Evolutionary conservation across 2,113 vertebrate genomes (phyloP).

Genomic region (Aviceda subcristata): DNA sequence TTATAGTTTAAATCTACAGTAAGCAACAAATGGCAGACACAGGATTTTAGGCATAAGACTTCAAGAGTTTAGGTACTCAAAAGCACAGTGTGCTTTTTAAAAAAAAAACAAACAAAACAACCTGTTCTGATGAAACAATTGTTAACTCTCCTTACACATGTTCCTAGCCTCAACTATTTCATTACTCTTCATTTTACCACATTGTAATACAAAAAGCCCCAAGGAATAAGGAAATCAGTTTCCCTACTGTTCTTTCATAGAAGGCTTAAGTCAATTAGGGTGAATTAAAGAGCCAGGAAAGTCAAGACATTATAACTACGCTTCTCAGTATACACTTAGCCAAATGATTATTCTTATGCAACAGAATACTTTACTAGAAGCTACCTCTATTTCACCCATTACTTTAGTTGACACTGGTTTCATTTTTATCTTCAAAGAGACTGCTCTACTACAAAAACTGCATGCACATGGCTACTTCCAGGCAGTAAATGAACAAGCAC

Average conservation of each 20-base stretch:
- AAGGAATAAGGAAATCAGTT: not conserved
- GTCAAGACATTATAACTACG: not conserved
- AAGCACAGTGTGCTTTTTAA: not conserved
- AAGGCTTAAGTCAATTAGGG: not conserved
- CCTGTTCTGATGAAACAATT: not conserved
- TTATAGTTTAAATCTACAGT: not conserved
- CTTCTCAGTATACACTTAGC: not conserved
- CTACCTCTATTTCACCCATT: not conserved
- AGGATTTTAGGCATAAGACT: not conserved
- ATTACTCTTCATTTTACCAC: not conserved
- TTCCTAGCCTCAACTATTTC: not conserved
- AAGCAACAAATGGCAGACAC: not conserved
- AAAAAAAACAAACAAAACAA: not conserved
- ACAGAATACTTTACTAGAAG: not conserved
- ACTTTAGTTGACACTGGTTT: not conserved
- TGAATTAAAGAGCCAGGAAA: not conserved
- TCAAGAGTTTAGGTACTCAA: not conserved
- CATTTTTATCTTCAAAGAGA: not conserved
- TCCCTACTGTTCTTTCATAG: not conserved
- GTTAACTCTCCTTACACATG: not conserved
- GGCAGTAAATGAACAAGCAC: not conserved
- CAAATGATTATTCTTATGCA: not conserved
- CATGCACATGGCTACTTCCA: not conserved
- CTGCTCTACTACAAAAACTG: not conserved
- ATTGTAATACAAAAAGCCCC: not conserved